Conservation (phyloP, 2,797 vertebrate genomes). For the Carapus acus region DNA sequence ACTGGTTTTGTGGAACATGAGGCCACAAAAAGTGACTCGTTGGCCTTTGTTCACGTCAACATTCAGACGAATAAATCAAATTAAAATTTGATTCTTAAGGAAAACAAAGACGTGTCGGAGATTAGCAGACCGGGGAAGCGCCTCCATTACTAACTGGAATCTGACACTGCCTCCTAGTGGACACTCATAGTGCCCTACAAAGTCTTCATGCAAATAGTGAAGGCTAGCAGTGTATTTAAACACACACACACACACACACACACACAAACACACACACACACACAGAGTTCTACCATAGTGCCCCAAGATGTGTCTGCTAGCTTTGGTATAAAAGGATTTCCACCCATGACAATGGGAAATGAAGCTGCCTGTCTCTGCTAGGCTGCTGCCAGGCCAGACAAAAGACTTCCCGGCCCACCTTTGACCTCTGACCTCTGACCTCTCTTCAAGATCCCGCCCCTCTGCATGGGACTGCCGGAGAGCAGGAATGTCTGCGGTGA, state of each 20-base stretch:
- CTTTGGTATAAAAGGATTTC: constrained; percentile 5
- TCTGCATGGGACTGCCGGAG: constrained; percentile 17
- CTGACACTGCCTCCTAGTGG: too few species aligned
- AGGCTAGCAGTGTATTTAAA: too few species aligned
- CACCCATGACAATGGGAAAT: constrained; percentile 18
- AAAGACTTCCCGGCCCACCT: constrained; percentile 34
- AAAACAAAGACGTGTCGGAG: too few species aligned
- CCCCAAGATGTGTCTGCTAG: constrained; percentile 11
- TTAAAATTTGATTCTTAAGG: too few species aligned
- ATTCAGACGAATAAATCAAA: too few species aligned
- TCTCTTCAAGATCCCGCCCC: constrained; percentile 21
- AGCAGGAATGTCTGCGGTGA: constrained; percentile 27
- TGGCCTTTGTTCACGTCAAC: too few species aligned
- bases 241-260: neutral
- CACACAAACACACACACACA: constrained; percentile 10
- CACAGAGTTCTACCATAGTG: neutral
- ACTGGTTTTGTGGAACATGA: too few species aligned
- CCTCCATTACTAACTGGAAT: too few species aligned
- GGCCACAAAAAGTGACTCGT: too few species aligned
- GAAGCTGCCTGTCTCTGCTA: constrained; percentile 29
- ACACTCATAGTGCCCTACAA: too few species aligned
- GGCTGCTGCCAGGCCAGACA: constrained; percentile 18
- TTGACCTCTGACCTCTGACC: constrained; percentile 38
- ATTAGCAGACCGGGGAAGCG: too few species aligned
- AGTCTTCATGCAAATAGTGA: too few species aligned